phyloP scores from a whole-genome alignment of 2,797 vertebrate genomes.

The Bufotes viridis region DNA sequence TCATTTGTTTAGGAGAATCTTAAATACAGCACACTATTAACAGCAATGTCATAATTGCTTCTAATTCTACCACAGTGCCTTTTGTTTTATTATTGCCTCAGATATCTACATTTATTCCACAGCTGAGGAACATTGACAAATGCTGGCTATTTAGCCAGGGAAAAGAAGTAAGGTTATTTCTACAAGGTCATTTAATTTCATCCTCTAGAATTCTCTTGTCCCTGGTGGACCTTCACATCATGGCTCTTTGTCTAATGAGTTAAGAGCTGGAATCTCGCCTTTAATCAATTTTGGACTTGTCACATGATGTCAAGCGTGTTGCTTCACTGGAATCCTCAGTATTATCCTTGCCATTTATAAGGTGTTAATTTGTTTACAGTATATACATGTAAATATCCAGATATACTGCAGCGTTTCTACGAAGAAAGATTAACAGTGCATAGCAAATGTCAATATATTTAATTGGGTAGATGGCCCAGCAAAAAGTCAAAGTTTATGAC shows the following conservation, averaged over 20 bases:
- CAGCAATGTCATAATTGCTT: conserved; percentile 55
- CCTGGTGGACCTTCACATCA: conserved; percentile 58
- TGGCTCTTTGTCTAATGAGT: conserved; percentile 64
- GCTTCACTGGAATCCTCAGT: conserved; percentile 24
- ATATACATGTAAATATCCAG: conserved; percentile 6
- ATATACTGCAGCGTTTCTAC: background rate
- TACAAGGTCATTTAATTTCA: conserved; percentile 68
- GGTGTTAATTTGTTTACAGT: conserved; percentile 40
- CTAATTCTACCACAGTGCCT: conserved; percentile 50
- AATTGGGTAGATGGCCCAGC: conserved; percentile 15
- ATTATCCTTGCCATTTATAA: conserved; percentile 26
- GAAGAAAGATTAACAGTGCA: conserved; percentile 4
- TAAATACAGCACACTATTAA: conserved; percentile 48
- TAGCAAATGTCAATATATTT: conserved; percentile 24
- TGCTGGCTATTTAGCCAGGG: conserved; percentile 65
- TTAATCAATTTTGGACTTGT: conserved; percentile 61
- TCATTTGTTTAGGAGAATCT: conserved; percentile 46
- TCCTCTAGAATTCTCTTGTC: conserved; percentile 66
- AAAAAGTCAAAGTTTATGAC: conserved; percentile 17
- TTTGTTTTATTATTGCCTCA: conserved; percentile 60
- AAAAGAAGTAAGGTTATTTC: conserved; percentile 69
- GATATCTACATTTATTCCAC: conserved; percentile 62
- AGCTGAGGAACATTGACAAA: conserved; percentile 62
- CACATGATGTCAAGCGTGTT: conserved; percentile 54
- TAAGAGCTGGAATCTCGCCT: conserved; percentile 67